Percentiles rank a stretch among this genome's conserved stretches.
phyloP scores from a whole-genome alignment of 37 sponge, comb jelly and placozoan genomes.

The Sycon ciliatum region DNA sequence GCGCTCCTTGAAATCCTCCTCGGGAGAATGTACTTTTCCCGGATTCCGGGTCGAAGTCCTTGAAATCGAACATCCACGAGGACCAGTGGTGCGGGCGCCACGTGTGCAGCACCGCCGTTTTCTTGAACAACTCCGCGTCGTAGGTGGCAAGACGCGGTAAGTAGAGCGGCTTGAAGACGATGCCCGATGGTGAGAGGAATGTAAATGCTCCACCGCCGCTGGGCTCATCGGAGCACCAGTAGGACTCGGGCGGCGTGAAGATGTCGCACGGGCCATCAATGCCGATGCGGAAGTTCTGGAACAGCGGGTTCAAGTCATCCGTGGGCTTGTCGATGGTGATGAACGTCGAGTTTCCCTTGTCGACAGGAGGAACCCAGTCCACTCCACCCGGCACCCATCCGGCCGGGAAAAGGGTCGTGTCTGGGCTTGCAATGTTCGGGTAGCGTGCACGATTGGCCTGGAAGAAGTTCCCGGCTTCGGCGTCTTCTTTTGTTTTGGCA shows the following conservation, averaged over 20 bases:
- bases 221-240: slow-evolving; percentile 38
- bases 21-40: not conserved
- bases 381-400: slow-evolving; percentile 35
- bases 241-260: slow-evolving; percentile 55
- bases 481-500: no score
- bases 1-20: not conserved
- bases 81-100: not conserved
- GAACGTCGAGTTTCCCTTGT: slow-evolving; percentile 11
- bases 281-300: slow-evolving; percentile 38
- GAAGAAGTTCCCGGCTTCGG: no score
- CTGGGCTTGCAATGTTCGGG: not conserved
- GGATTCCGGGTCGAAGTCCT: not conserved
- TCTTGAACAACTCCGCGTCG: no score
- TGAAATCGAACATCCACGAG: not conserved
- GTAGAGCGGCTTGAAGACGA: slow-evolving; percentile 28
- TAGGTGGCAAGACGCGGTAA: not conserved
- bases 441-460: not conserved
- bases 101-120: not conserved
- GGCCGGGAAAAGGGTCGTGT: slow-evolving; percentile 34
- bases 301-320: not conserved
- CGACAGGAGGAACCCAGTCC: slow-evolving; percentile 24
- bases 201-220: slow-evolving; percentile 34
- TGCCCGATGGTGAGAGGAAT: not conserved
- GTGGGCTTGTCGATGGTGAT: slow-evolving; percentile 18
- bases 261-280: slow-evolving; percentile 37